Evolutionary conservation across 2,888 invertebrate species (phyloP), one percentile per base, ranked within the genome.

Genomic region (Augiades crinisus): DNA sequence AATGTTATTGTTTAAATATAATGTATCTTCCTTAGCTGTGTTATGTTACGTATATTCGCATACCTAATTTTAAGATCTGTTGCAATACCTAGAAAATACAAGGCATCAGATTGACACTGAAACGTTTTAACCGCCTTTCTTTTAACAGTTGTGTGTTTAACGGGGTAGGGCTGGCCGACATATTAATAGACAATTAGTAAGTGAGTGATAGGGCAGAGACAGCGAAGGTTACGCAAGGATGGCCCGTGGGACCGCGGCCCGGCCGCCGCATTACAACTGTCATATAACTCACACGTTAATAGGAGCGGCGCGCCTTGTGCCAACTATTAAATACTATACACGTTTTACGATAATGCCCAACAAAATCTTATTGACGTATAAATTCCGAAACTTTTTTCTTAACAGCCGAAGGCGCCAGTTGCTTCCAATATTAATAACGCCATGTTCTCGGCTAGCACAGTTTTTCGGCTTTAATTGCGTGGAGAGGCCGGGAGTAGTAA

Each of bases 351-450:
- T 86, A 83, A 84, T 84, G 80, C 79, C 79, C 81, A 75, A 75
- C 81, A 78, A 81, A 79, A 74, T 80, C 78, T 76, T 85, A 87
- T 84, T 84, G 83, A 85, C 75, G 81, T 75, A 86, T 85, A 85
- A 86, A 86, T 83, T 84, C 76, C 69, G 64, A 72, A 64, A 71
- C 78, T 78, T 78, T 66, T 65, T 63, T 63, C 70, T 69, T 66
- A 72, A 78, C 73, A 70, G 80, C 75, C 79, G 71, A 78, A 77
- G 87, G 86, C 87, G 87, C 87, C 87, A 81, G 80, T 84, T 81
- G 82, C 78, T 75, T 70, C 75, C 73, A 68, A 75, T 81, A 80
- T 82, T 82, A 82, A 83, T 82, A 81, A 76, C 65, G 70, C 70
- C 67, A 77, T 68, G 78, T 41, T 47, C 40, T 40, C 47, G 33